phyloP scores from a whole-genome alignment of 2,113 vertebrate species.

The Trogon surrucura region DNA sequence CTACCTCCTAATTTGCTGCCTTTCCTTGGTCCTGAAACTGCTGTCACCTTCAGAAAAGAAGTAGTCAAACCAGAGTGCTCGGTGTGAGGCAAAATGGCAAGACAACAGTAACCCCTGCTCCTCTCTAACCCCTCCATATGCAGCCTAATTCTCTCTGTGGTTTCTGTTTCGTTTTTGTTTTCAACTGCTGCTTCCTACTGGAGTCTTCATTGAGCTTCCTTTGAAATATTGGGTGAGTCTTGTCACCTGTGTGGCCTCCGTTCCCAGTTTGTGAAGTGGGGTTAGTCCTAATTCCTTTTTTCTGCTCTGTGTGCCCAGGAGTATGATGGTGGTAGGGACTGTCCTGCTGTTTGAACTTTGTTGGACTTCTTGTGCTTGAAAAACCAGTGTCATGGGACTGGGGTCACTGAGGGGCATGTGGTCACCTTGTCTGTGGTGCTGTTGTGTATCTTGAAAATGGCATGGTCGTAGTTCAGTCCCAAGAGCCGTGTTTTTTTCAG shows the following conservation, averaged over 20 bases:
- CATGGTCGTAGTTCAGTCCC: neutral
- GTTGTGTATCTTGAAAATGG: neutral
- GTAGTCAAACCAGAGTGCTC: neutral
- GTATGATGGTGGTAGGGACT: neutral
- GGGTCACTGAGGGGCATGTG: neutral
- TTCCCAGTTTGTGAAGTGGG: neutral
- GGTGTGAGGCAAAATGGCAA: neutral
- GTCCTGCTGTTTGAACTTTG: neutral
- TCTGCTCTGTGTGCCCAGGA: neutral
- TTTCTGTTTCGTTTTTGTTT: slow-evolving; percentile 3
- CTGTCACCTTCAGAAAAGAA: neutral
- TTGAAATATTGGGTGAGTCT: neutral
- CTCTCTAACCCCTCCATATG: neutral
- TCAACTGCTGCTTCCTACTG: neutral
- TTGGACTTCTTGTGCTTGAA: neutral
- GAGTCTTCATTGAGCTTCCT: neutral
- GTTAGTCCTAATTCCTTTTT: neutral
- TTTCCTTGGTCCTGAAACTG: neutral
- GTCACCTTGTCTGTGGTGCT: neutral
- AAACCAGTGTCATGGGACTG: neutral
- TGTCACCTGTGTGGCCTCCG: neutral
- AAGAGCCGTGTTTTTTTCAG: neutral
- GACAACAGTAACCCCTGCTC: neutral
- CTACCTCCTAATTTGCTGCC: neutral
- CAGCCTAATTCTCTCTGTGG: neutral